Conservation (phyloP, 2,888 invertebrate species). For the Cryptocephalus primarius region DNA sequence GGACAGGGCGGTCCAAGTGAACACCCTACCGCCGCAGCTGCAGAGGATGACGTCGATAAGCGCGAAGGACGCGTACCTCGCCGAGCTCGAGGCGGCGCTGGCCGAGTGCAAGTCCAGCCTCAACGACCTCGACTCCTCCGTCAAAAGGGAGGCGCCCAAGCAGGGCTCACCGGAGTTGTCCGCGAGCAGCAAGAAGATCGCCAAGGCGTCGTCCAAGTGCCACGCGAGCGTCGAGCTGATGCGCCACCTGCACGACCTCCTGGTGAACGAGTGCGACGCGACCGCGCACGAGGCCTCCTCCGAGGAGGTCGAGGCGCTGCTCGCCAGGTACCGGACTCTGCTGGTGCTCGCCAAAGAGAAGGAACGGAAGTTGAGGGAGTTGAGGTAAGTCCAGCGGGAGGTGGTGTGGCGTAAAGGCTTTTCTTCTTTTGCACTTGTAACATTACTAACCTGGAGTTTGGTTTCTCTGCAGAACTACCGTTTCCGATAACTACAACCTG, state of each 20-base stretch:
- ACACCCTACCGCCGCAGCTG: slow-evolving; percentile 54
- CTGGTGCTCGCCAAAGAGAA: slow-evolving; percentile 60
- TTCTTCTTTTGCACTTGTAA: slow-evolving; percentile 9
- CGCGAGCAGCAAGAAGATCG: slow-evolving; percentile 57
- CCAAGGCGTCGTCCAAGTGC: slow-evolving; percentile 65
- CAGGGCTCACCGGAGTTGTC: slow-evolving; percentile 45
- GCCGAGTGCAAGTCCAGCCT: slow-evolving; percentile 58
- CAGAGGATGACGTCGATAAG: slow-evolving; percentile 59
- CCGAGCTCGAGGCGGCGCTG: slow-evolving; percentile 63
- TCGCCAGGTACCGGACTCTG: slow-evolving; percentile 56
- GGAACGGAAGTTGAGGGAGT: slow-evolving; percentile 64
- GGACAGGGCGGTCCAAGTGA: slow-evolving; percentile 71
- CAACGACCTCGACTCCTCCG: slow-evolving; percentile 52
- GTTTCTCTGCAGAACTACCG: slow-evolving; percentile 41
- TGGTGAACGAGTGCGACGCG: slow-evolving; percentile 64
- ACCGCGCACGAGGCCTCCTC: slow-evolving; percentile 54
- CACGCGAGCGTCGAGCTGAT: slow-evolving; percentile 73
- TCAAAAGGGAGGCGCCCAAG: slow-evolving; percentile 47
- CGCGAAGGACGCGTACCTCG: slow-evolving; percentile 71
- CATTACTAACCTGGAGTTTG: slow-evolving; percentile 28
- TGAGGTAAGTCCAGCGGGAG: slow-evolving; percentile 47
- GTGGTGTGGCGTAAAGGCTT: slow-evolving; percentile 8
- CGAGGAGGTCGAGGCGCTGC: slow-evolving; percentile 52
- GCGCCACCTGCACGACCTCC: slow-evolving; percentile 63
- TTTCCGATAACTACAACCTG: slow-evolving; percentile 45